phyloP scores from a whole-genome alignment of 2,888 invertebrate genomes.

The Parthenolecanium corni region DNA sequence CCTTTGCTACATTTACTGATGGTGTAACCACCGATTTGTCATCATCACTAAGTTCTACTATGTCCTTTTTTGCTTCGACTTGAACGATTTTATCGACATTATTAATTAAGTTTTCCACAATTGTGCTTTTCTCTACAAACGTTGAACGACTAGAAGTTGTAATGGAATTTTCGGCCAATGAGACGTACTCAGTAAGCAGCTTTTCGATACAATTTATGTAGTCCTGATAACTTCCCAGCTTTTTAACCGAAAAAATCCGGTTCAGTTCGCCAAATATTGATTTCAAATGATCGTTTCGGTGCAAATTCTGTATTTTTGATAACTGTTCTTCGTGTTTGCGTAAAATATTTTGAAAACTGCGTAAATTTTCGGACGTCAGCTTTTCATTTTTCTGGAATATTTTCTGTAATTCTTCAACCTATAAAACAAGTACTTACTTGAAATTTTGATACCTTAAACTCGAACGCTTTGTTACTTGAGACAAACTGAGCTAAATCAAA shows the following conservation, averaged over 20 bases:
- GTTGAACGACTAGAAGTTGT: not conserved
- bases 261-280: not conserved
- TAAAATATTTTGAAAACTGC: slow-evolving; percentile 6
- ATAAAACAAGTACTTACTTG: not conserved
- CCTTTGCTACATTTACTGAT: not conserved
- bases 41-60: not conserved
- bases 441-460: no score
- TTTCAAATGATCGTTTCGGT: not conserved
- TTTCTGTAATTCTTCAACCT: slow-evolving; percentile 22
- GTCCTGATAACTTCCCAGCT: not conserved
- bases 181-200: slow-evolving; percentile 1
- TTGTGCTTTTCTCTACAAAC: not conserved
- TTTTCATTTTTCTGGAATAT: slow-evolving; percentile 24
- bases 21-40: not conserved
- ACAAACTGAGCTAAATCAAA: no score
- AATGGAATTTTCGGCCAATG: not conserved
- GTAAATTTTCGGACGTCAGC: not conserved
- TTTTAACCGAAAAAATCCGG: slow-evolving; percentile 2
- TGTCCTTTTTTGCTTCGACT: not conserved
- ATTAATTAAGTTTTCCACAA: not conserved
- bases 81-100: not conserved
- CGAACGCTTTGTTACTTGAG: no score
- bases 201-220: slow-evolving; percentile 1
- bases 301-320: not conserved
- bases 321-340: slow-evolving; percentile 18